A percentile compares a stretch with the other conserved stretches of the same genome.
These are phyloP conservation scores for Galaxias olidus DNA, from an alignment of 2,797 vertebrate genomes.

Conservation along the genomic window DNA sequence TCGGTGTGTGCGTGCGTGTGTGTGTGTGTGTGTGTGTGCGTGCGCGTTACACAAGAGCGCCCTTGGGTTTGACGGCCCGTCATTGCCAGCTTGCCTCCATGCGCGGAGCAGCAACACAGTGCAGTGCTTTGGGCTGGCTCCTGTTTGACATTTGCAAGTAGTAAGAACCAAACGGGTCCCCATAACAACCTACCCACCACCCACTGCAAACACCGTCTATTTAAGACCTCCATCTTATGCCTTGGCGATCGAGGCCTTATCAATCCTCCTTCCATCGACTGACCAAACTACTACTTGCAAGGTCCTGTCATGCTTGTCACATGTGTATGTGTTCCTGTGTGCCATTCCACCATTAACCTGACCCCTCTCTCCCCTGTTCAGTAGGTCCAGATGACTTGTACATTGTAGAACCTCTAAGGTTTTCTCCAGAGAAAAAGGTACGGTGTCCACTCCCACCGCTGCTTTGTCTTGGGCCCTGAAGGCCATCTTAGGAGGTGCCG, in stretches of 20 bases:
- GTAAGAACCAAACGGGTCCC: slow-evolving; percentile 39
- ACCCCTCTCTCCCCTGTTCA: slow-evolving; percentile 79
- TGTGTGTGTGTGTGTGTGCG: slow-evolving; percentile 8
- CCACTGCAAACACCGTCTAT: neutral
- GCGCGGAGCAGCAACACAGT: slow-evolving; percentile 54
- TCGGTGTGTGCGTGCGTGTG: slow-evolving; percentile 13
- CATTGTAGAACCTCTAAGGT: slow-evolving; percentile 98
- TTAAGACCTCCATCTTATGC: slow-evolving; percentile 1
- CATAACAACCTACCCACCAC: neutral
- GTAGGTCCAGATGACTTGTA: slow-evolving; percentile 96
- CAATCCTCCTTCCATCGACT: neutral
- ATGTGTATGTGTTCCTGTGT: slow-evolving; percentile 74
- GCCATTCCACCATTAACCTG: slow-evolving; percentile 76
- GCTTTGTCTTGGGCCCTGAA: slow-evolving; percentile 48
- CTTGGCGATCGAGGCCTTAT: too few relatives aligned
- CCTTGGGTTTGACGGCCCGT: slow-evolving; percentile 49
- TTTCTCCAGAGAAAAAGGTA: slow-evolving; percentile 99
- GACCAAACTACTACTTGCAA: slow-evolving; percentile 71
- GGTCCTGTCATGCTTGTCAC: slow-evolving; percentile 72
- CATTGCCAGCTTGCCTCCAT: slow-evolving; percentile 64
- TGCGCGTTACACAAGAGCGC: neutral
- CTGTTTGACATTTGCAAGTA: slow-evolving; percentile 76
- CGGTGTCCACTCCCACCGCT: slow-evolving; percentile 57
- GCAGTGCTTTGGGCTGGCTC: slow-evolving; percentile 64
- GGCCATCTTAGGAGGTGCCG: slow-evolving; percentile 51